A percentile compares a stretch with the other conserved stretches of the same genome.
Evolutionary conservation across 2,888 invertebrate genomes (phyloP).

Genomic region (Ormyrus thymus): DNA sequence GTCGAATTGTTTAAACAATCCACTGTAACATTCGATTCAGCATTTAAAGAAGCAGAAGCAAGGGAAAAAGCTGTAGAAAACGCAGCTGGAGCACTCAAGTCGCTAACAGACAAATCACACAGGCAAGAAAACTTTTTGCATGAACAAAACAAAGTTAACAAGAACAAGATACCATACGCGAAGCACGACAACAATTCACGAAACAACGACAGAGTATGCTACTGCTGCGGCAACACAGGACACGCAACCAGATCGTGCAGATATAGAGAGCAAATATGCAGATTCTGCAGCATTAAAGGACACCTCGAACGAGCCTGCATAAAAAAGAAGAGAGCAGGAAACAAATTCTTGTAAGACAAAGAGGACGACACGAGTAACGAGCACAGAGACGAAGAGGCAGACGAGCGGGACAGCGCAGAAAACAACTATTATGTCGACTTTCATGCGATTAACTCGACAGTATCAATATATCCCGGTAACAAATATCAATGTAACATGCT

Average conservation of each 20-base stretch:
- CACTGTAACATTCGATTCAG: too few species aligned
- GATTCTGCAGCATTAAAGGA: conserved; percentile 44
- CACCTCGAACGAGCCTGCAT: conserved; percentile 47
- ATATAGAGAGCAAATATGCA: conserved; percentile 36
- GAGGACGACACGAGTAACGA: not conserved
- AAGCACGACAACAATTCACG: too few species aligned
- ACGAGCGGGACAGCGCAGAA: not conserved
- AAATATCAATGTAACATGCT: not conserved
- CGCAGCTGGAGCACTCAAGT: too few species aligned
- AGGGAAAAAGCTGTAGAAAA: too few species aligned
- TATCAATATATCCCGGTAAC: too few species aligned
- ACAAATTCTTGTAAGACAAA: conserved; percentile 44
- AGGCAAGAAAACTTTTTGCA: too few species aligned
- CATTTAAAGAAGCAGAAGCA: too few species aligned
- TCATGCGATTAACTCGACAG: not conserved
- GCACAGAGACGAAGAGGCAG: not conserved
- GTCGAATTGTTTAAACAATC: not conserved
- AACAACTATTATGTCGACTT: not conserved
- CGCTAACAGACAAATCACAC: too few species aligned
- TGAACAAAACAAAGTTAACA: too few species aligned
- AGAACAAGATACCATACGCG: too few species aligned
- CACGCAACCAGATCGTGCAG: conserved; percentile 26
- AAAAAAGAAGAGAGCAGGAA: conserved; percentile 25
- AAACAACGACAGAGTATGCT: not conserved
- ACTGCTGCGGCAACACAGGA: not conserved